Percentiles rank a stretch among this genome's conserved stretches.
Conservation (phyloP, 2,888 invertebrate genomes). For the Cephus pulcher region DNA sequence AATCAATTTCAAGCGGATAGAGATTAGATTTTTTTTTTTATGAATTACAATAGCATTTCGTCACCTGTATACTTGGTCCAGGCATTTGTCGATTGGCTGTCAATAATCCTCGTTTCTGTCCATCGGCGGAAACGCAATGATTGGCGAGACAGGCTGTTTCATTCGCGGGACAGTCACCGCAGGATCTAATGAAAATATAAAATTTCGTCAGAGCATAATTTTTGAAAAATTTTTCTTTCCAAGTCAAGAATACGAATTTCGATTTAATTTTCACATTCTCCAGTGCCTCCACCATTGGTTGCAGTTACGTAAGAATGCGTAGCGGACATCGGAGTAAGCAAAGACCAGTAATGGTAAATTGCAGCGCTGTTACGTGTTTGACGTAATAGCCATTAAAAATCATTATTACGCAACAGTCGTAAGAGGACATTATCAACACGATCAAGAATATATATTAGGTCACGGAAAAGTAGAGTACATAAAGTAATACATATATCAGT, state of each 20-base stretch:
- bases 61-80: slow-evolving; percentile 74
- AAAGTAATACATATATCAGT: background rate
- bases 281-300: background rate
- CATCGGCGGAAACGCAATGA: slow-evolving; percentile 76
- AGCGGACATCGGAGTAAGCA: slow-evolving; percentile 30
- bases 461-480: background rate
- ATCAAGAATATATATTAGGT: background rate
- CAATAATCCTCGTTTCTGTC: slow-evolving; percentile 73
- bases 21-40: too few relatives aligned
- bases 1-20: too few relatives aligned
- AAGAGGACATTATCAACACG: background rate
- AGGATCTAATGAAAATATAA: slow-evolving; percentile 67
- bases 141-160: slow-evolving; percentile 71
- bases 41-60: background rate
- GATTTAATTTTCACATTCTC: background rate
- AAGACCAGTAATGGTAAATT: slow-evolving; percentile 24
- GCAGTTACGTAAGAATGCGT: slow-evolving; percentile 19
- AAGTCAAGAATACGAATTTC: background rate
- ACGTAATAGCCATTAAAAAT: slow-evolving; percentile 24
- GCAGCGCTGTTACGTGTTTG: slow-evolving; percentile 28
- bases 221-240: background rate
- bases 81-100: slow-evolving; percentile 78
- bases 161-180: slow-evolving; percentile 75
- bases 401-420: slow-evolving; percentile 2
- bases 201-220: background rate